Evolutionary conservation across 2,888 invertebrate genomes (phyloP).

Genomic region (Drosophila parthenogenetica): DNA sequence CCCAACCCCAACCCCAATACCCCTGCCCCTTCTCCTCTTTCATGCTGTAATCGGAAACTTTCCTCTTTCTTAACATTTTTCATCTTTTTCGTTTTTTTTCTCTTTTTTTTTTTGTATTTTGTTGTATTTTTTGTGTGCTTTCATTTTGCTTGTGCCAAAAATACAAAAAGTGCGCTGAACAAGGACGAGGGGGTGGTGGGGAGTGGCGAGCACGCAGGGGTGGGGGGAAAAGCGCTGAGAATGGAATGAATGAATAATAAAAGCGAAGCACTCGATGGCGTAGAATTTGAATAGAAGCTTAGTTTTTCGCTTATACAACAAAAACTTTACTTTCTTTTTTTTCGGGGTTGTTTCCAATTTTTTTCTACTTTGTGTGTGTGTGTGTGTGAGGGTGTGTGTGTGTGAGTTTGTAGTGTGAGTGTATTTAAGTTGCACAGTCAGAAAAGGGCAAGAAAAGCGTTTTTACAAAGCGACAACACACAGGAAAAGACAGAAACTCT

Average conservation of each 20-base stretch:
- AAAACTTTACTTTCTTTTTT: slow-evolving; percentile 75
- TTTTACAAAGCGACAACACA: slow-evolving; percentile 63
- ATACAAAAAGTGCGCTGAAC: slow-evolving; percentile 56
- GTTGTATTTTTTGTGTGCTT: slow-evolving; percentile 44
- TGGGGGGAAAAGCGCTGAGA: slow-evolving; percentile 44
- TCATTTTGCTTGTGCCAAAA: slow-evolving; percentile 79
- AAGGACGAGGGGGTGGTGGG: neutral
- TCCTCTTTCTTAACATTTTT: slow-evolving; percentile 80
- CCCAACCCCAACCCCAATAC: neutral
- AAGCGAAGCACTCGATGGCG: slow-evolving; percentile 82
- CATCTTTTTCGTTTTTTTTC: slow-evolving; percentile 59
- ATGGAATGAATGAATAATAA: slow-evolving; percentile 80
- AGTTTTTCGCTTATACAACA: slow-evolving; percentile 83
- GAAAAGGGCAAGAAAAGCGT: slow-evolving; percentile 75
- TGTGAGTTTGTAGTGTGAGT: slow-evolving; percentile 40
- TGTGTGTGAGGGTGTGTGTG: slow-evolving; percentile 19
- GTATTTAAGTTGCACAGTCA: slow-evolving; percentile 63
- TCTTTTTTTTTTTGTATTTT: slow-evolving; percentile 8
- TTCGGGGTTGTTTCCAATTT: slow-evolving; percentile 79
- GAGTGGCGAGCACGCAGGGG: neutral
- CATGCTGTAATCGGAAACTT: slow-evolving; percentile 80
- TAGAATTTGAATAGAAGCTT: slow-evolving; percentile 84
- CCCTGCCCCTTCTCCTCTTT: slow-evolving; percentile 2
- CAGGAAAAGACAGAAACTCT: slow-evolving; percentile 9
- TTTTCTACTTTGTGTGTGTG: slow-evolving; percentile 67